Percentiles rank a stretch among this genome's conserved stretches.
Evolutionary conservation across 2,888 invertebrate species (phyloP).

Genomic region (Chymomyza procnemis): DNA sequence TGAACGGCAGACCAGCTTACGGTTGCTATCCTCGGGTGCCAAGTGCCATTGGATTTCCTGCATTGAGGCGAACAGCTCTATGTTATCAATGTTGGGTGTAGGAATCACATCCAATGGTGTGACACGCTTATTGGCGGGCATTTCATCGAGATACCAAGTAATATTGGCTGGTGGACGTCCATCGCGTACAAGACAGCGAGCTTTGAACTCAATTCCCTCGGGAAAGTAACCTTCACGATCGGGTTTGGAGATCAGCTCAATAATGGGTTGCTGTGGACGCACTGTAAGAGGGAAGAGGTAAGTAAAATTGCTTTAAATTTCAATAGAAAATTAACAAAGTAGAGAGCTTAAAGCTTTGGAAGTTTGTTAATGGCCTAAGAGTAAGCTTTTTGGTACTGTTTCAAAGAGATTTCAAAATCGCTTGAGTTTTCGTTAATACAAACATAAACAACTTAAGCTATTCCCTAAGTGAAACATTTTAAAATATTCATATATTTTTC

Average conservation of each 20-base stretch:
- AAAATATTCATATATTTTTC: no score
- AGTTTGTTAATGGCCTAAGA: no score
- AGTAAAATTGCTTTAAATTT: no score
- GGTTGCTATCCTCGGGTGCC: constrained; percentile 83
- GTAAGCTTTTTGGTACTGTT: no score
- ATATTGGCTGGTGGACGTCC: constrained; percentile 88
- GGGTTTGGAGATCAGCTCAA: constrained; percentile 65
- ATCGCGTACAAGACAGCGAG: constrained; percentile 84
- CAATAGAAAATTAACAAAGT: no score
- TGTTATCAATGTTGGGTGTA: constrained; percentile 79
- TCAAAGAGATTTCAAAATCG: no score
- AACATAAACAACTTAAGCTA: no score
- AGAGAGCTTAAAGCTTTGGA: no score
- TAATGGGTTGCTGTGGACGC: constrained; percentile 75
- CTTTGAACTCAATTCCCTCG: constrained; percentile 83
- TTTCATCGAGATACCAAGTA: constrained; percentile 85
- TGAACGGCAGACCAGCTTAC: constrained; percentile 83
- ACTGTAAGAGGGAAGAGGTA: constrained; percentile 49
- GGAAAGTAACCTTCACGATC: constrained; percentile 72
- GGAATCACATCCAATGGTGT: constrained; percentile 79
- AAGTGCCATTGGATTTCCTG: constrained; percentile 84
- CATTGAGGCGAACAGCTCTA: constrained; percentile 82
- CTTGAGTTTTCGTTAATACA: no score
- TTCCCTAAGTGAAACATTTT: no score
- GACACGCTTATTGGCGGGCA: constrained; percentile 81